These are phyloP conservation scores for Ramphastos sulfuratus DNA, from an alignment of 2,113 vertebrate genomes.

Conservation along the genomic window DNA sequence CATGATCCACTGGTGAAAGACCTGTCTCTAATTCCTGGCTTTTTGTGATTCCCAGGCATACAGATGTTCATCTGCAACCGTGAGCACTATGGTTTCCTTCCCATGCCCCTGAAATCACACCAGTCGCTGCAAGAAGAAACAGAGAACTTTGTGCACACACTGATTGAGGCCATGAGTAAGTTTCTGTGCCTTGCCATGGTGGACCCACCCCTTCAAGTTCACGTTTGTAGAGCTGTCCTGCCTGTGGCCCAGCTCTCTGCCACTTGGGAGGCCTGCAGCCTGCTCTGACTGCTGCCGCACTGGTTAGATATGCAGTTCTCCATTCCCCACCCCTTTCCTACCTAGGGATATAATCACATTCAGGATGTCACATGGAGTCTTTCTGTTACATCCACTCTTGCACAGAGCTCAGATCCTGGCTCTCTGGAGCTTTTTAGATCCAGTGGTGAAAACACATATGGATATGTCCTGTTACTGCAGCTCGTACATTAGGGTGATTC, in stretches of 20 bases:
- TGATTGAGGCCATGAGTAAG: conserved; percentile 95
- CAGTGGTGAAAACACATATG: accelerated
- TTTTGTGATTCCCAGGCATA: conserved; percentile 62
- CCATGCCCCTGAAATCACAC: conserved; percentile 90
- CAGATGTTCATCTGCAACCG: conserved; percentile 97
- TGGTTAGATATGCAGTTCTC: accelerated
- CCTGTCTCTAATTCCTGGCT: background rate
- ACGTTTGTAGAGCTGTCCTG: background rate
- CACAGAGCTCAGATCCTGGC: no score
- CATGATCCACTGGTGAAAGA: background rate
- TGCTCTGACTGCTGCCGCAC: background rate
- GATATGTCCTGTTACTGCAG: accelerated
- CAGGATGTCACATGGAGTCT: background rate
- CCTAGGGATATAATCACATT: background rate
- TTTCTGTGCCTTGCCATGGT: background rate
- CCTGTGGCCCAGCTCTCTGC: background rate
- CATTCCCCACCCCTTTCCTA: background rate
- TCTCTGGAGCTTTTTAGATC: background rate
- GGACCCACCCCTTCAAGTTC: no score
- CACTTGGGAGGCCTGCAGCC: background rate
- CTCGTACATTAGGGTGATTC: background rate
- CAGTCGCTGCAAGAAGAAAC: conserved; percentile 88
- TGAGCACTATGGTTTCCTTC: conserved; percentile 93
- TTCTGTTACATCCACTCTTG: background rate
- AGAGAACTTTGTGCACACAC: conserved; percentile 89